Evolutionary conservation across 1,140 invertebrate genomes (phyloP), one percentile per base, ranked within the genome.

Genomic region (Chrysomallon squamiferum): DNA sequence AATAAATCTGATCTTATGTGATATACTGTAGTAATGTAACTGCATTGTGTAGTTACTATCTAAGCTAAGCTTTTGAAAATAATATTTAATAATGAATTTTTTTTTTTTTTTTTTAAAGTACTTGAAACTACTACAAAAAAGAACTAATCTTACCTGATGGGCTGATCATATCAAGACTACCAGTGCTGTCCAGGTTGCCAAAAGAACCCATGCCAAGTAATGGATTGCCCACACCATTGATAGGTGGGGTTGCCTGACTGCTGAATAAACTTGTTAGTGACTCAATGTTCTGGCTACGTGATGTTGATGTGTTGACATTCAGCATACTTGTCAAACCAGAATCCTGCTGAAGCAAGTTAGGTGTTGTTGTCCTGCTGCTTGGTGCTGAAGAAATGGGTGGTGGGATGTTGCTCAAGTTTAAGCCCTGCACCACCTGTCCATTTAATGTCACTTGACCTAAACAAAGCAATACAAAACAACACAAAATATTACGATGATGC

Each of bases 401-500:
- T 1, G 75, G 60, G 35, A 38, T 38, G 50, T 69, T 70, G 64
- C 49, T 70, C n/a, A 73, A 49, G 52, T 66, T 78, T 61, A 83
- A 54, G 11, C 75, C 75, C 33, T 72, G 63, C 5, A 82, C 64
- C 15, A 81, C 64, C 27, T 80, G 79, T 7, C 76, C 74, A 72
- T 82, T 80, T 58, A 83, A 50, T 9, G 78, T 65, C 3, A 83
- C 41, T 59, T 78, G 78, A 69, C 79, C 82, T 83, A 59, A 13
- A 65, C 41, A 56, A 67, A 76, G 71, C 74, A 71, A 69, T 68
- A 32, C 38, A 25, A 59, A 64, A 76, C 47, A 77, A 65, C 15
- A 66, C 68, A 38, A 82, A 69, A 49, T 73, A 87, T 75, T 93
- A 93, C 41, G 95, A 87, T 85, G 95, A 95, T 56, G 93, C 93